These are phyloP conservation scores for Mesoligia furuncula DNA, from an alignment of 2,888 invertebrate species.

Conservation along the genomic window DNA sequence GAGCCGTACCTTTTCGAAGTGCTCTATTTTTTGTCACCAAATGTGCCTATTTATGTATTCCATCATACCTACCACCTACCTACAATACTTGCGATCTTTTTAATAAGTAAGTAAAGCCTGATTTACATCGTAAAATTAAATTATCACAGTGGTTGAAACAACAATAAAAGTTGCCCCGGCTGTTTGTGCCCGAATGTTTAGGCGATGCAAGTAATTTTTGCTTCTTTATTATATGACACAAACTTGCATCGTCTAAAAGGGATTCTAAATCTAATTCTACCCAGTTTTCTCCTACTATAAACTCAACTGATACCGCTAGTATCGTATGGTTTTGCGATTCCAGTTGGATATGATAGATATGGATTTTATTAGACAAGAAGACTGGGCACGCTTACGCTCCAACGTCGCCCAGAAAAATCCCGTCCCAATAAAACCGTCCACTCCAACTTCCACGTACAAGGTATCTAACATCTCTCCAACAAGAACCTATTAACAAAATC, in stretches of 20 bases:
- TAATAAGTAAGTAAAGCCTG: not conserved
- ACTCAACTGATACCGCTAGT: not conserved
- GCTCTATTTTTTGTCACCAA: not conserved
- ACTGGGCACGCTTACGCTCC: not conserved
- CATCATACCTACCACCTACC: too few species aligned
- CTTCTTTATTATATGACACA: not conserved
- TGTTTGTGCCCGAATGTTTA: too few species aligned
- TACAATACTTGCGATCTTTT: not conserved
- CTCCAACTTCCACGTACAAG: not conserved
- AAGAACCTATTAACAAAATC: constrained; percentile 61
- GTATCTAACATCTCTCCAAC: constrained; percentile 30
- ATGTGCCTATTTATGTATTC: not conserved
- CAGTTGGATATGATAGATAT: too few species aligned
- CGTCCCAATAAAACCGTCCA: constrained; percentile 10
- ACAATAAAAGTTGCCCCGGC: not conserved
- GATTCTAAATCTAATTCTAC: too few species aligned
- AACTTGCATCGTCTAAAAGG: not conserved
- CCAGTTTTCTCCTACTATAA: not conserved
- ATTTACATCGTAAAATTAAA: not conserved
- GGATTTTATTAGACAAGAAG: constrained; percentile 1
- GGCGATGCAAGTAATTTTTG: not conserved
- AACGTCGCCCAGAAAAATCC: constrained; percentile 14
- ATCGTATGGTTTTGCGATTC: too few species aligned
- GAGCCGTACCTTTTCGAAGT: not conserved
- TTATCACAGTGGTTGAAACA: not conserved